phyloP scores from a whole-genome alignment of 1,140 invertebrate genomes.

The Lepidotrigona ventralis region DNA sequence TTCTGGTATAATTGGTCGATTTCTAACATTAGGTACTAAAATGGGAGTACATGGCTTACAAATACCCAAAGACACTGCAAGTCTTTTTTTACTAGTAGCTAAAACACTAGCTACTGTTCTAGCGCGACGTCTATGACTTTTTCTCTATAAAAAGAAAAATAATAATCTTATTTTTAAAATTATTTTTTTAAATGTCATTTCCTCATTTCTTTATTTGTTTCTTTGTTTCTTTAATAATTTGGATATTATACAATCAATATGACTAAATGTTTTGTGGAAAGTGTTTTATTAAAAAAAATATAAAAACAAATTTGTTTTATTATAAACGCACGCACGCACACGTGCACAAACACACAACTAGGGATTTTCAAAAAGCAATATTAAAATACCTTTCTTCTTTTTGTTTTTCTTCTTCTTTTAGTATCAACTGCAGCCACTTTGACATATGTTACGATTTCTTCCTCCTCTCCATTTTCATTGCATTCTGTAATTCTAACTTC shows the following conservation, averaged over 20 bases:
- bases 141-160: slow-evolving; percentile 57
- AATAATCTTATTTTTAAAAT: slow-evolving; percentile 13
- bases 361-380: slow-evolving; percentile 30
- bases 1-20: slow-evolving; percentile 57
- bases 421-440: slow-evolving; percentile 65
- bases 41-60: slow-evolving; percentile 68
- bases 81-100: slow-evolving; percentile 69
- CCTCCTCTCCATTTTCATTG: slow-evolving; percentile 72
- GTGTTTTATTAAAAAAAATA: slow-evolving; percentile 14
- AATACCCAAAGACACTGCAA: slow-evolving; percentile 77
- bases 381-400: slow-evolving; percentile 76
- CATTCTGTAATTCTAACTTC: slow-evolving; percentile 75
- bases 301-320: background rate
- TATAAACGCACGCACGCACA: background rate
- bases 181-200: slow-evolving; percentile 64
- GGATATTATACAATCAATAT: slow-evolving; percentile 21
- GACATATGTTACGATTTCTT: slow-evolving; percentile 75
- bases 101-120: slow-evolving; percentile 63
- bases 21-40: slow-evolving; percentile 77
- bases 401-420: slow-evolving; percentile 65
- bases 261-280: slow-evolving; percentile 20
- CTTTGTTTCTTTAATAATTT: background rate
- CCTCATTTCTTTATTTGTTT: slow-evolving; percentile 72
- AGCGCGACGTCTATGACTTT: slow-evolving; percentile 55
- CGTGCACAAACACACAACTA: background rate